Conservation (phyloP, 1,140 invertebrate genomes). For the Drosophila kikkawai region DNA sequence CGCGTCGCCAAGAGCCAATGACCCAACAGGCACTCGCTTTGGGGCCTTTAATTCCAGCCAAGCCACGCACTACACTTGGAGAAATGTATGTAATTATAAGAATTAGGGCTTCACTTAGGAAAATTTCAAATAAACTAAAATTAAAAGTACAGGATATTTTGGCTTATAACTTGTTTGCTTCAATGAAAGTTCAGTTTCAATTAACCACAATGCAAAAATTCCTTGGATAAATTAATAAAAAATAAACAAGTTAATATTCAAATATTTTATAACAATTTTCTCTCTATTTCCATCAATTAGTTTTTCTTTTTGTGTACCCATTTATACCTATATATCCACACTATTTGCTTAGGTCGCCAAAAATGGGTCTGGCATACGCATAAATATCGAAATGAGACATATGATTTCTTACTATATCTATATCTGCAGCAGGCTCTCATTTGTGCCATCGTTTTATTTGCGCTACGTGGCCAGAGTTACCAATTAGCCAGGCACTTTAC, state of each 20-base stretch:
- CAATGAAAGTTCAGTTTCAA: not conserved
- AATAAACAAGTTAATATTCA: too few relatives aligned
- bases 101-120: not conserved
- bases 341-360: constrained; percentile 84
- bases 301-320: not conserved
- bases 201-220: too few relatives aligned
- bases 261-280: not conserved
- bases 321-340: constrained; percentile 22
- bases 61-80: not conserved
- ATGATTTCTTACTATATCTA: constrained; percentile 78
- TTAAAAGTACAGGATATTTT: too few relatives aligned
- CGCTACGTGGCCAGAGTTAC: constrained; percentile 61
- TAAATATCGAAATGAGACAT: constrained; percentile 81
- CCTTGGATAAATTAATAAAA: too few relatives aligned
- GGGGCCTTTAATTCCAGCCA: constrained; percentile 46
- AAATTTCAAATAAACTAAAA: not conserved
- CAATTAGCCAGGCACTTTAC: constrained; percentile 47
- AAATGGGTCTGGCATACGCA: constrained; percentile 80
- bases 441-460: constrained; percentile 80
- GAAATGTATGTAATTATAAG: not conserved
- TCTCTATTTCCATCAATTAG: not conserved
- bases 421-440: constrained; percentile 56
- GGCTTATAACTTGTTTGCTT: too few relatives aligned
- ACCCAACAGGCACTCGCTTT: constrained; percentile 65
- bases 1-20: constrained; percentile 71